phyloP scores from a whole-genome alignment of 2,797 vertebrate genomes.

The Oophaga sylvatica region DNA sequence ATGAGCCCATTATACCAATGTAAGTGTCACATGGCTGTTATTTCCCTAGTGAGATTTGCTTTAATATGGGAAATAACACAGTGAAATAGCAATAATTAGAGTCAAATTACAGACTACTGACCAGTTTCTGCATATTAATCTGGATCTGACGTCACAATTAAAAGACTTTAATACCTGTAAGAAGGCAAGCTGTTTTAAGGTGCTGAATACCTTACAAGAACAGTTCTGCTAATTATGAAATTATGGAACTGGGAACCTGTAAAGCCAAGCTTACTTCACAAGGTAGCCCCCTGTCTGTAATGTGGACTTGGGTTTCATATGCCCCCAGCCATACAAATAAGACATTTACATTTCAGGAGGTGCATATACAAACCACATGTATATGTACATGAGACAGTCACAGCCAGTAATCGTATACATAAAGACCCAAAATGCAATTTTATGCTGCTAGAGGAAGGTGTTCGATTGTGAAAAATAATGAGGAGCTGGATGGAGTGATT shows the following conservation, averaged over 20 bases:
- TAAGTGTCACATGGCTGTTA: background rate
- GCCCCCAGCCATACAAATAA: too few relatives aligned
- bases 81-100: conserved; percentile 24
- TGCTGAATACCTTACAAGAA: background rate
- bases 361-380: too few relatives aligned
- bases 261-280: background rate
- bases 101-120: background rate
- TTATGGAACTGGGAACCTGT: background rate
- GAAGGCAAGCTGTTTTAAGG: background rate
- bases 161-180: background rate
- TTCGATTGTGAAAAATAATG: too few relatives aligned
- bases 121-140: background rate
- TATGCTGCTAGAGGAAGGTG: too few relatives aligned
- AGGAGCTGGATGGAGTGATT: too few relatives aligned
- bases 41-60: background rate
- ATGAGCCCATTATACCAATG: background rate
- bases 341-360: too few relatives aligned
- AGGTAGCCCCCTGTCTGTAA: too few relatives aligned
- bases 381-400: too few relatives aligned
- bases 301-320: too few relatives aligned
- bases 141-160: background rate
- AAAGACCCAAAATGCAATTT: too few relatives aligned
- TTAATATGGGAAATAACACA: background rate
- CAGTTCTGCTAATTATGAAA: background rate
- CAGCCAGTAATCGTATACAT: too few relatives aligned